Conservation (phyloP, 2,113 vertebrate species). For the Dermatemys mawii region DNA sequence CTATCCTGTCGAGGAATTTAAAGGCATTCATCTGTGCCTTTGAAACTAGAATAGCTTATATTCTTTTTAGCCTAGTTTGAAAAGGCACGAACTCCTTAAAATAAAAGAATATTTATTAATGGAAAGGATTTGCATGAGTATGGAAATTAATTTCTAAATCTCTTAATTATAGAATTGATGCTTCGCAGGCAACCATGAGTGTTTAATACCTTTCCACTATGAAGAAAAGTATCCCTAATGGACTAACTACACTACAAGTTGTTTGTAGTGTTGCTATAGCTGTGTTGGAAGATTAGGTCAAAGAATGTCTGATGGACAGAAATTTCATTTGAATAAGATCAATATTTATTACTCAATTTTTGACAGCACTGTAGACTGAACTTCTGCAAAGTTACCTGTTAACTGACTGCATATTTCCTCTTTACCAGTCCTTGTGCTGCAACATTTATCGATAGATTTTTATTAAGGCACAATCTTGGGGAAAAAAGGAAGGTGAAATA, state of each 20-base stretch:
- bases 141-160: not conserved
- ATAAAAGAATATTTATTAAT: conserved; percentile 33
- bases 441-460: not conserved
- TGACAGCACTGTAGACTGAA: not conserved
- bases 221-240: not conserved
- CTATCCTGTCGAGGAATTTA: conserved; percentile 33
- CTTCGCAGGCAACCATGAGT: not conserved
- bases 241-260: not conserved
- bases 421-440: not conserved
- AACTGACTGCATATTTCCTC: not conserved
- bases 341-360: not conserved
- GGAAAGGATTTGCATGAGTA: conserved; percentile 31
- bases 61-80: not conserved
- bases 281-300: not conserved
- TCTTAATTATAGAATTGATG: not conserved
- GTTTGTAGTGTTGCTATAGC: not conserved
- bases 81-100: not conserved
- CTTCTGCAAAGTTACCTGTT: not conserved
- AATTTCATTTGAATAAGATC: not conserved
- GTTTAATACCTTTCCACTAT: not conserved
- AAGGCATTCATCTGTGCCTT: conserved; percentile 36
- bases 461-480: not conserved
- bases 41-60: conserved; percentile 22
- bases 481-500: not conserved
- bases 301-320: not conserved